Percentiles rank a stretch among this genome's conserved stretches.
Conservation (phyloP, 2,797 vertebrate genomes). For the Diplodus sargus region DNA sequence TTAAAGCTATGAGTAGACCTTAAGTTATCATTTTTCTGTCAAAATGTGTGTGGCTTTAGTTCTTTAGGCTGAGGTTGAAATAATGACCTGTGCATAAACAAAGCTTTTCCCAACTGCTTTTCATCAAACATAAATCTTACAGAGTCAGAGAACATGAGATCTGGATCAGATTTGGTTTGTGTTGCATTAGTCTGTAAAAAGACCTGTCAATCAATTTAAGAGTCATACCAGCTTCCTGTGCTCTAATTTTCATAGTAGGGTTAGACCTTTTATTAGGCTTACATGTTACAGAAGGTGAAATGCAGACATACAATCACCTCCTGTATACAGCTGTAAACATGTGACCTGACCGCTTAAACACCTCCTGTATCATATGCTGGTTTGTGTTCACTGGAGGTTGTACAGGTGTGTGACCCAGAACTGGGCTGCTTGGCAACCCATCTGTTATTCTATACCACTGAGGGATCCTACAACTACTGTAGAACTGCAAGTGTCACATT, state of each 20-base stretch:
- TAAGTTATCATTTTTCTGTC: not conserved
- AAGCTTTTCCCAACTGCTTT: not conserved
- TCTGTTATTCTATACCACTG: slow-evolving; percentile 56
- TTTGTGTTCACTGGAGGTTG: not conserved
- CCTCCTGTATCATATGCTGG: not conserved
- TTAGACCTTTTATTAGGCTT: not conserved
- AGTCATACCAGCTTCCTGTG: not conserved
- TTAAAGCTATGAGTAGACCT: not conserved
- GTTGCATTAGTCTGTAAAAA: not conserved
- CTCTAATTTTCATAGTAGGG: not conserved
- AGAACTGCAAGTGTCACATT: slow-evolving; percentile 35
- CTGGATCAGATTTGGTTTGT: not conserved
- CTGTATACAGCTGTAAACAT: no score
- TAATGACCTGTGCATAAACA: not conserved
- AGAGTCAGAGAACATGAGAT: not conserved
- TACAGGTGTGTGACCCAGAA: slow-evolving; percentile 27
- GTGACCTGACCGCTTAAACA: no score
- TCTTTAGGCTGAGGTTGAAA: not conserved
- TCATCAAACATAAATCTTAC: not conserved
- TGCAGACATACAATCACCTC: not conserved
- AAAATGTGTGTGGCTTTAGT: not conserved
- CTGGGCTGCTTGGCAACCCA: slow-evolving; percentile 17
- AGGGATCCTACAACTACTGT: slow-evolving; percentile 22
- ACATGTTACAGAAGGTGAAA: not conserved
- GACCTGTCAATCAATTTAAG: not conserved